Conservation (phyloP, 2,113 vertebrate species). For the Aegithalos caudatus region DNA sequence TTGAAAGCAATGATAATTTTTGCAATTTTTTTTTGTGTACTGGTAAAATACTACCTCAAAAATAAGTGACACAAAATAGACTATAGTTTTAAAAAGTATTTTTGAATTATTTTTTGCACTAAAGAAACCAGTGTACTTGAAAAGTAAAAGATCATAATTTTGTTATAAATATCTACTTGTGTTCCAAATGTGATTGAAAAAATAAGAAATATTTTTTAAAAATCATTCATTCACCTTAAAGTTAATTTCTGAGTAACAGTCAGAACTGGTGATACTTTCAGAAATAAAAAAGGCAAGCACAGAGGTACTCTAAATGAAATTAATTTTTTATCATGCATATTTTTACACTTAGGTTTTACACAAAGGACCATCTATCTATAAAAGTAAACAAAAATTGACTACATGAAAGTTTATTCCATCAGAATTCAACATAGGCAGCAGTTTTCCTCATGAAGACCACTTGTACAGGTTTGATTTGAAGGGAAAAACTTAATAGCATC, state of each 20-base stretch:
- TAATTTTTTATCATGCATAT: neutral
- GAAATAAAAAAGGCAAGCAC: neutral
- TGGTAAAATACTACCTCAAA: neutral
- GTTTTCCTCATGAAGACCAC: neutral
- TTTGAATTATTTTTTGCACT: neutral
- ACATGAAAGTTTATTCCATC: neutral
- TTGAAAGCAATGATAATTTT: neutral
- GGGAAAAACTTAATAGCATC: neutral
- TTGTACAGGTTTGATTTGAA: neutral
- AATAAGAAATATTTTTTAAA: neutral
- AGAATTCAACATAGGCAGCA: neutral
- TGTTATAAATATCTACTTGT: neutral
- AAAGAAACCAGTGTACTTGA: neutral
- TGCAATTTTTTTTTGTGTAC: neutral
- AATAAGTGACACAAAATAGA: neutral
- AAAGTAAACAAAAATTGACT: neutral
- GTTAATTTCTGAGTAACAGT: neutral
- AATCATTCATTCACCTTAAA: neutral
- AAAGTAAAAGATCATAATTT: neutral
- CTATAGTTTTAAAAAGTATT: neutral
- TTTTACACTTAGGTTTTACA: neutral
- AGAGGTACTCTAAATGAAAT: neutral
- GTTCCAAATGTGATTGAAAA: neutral
- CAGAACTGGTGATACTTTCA: neutral
- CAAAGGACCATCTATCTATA: neutral